Base-by-base conservation (phyloP, 1,140 invertebrate species). In the Pseudomyrmex sp. region DNA sequence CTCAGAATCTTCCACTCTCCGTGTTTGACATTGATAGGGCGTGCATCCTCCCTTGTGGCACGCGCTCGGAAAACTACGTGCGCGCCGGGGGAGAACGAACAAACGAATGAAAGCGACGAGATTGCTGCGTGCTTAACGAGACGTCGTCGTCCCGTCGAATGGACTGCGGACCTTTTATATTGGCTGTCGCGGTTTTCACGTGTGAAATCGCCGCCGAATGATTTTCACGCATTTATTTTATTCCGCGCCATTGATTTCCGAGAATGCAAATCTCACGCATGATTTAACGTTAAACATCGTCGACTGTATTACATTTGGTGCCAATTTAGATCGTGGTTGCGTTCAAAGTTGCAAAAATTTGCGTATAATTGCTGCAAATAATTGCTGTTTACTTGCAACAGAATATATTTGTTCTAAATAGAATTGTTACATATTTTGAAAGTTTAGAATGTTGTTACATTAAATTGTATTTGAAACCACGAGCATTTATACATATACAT, bases 11-110 rank as follows among this genome's bases (percentile, higher is more conserved):
- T 85, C 77, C 59, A 20, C n/a, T 73, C 35, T 68, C 48, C 73
- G 26, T 56, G 73, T 74, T 70, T 85, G 87, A 88, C 77, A 79
- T 77, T 85, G 83, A 88, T 85, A 83, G 73, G 76, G 58, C 68
- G 52, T 70, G 59, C 46, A 70, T 35, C 56, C 35, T 35, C 35
- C 18, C 46, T 8, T 58, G 4, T 44, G 9, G 2, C n/a, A 4
- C 1, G 5, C 44, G 63, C 13, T 59, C 12, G 56, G 56, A 72
- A 77, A 74, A 88, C 62, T 87, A 73, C 52, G 59, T 66, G 20
- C 18, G 46, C 50, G 4, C 35, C 35, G 20, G 54, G 20, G 18
- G 46, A 9, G 56, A 79, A 66, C 20, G 13, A 35, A n/a, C 9
- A 3, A 56, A 56, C 35, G 35, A 52, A 52, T 52, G 18, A 46